Percentiles rank a stretch among this genome's conserved stretches.
These are phyloP conservation scores for Carabus problematicus DNA, from an alignment of 2,888 invertebrate species.

Conservation along the genomic window DNA sequence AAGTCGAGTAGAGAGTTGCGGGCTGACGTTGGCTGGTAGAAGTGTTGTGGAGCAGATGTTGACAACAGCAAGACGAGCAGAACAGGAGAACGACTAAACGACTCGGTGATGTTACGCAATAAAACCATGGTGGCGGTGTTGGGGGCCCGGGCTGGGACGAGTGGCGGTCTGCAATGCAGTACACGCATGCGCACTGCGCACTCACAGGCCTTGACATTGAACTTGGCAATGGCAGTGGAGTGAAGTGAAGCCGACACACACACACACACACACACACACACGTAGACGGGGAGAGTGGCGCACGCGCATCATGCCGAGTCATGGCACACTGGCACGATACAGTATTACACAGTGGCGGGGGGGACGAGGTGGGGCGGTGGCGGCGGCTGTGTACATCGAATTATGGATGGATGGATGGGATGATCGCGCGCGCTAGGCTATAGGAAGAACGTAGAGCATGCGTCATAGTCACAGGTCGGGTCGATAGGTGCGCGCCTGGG, in stretches of 20 bases:
- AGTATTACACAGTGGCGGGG: constrained; percentile 46
- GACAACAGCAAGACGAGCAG: neutral
- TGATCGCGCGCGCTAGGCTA: no score
- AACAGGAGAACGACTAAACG: neutral
- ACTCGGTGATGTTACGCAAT: constrained; percentile 22
- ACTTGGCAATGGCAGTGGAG: constrained; percentile 68
- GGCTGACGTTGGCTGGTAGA: neutral
- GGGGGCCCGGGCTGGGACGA: constrained; percentile 33
- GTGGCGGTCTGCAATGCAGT: constrained; percentile 67
- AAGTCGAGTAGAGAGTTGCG: neutral
- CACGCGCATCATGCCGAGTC: neutral
- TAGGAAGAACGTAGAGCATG: constrained; percentile 3
- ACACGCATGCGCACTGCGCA: constrained; percentile 63
- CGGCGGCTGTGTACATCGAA: neutral
- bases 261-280: constrained; percentile 4
- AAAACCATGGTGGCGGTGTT: neutral
- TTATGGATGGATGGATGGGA: neutral
- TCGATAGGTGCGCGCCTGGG: constrained; percentile 29
- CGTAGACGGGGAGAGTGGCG: neutral
- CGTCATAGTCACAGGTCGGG: constrained; percentile 9
- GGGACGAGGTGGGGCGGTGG: neutral
- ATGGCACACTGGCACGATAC: constrained; percentile 23
- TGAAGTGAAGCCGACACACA: constrained; percentile 2
- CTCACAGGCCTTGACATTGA: constrained; percentile 82
- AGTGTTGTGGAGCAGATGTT: constrained; percentile 6